Evolutionary conservation across 2,888 invertebrate genomes (phyloP).

Genomic region (Drosophila siamana): DNA sequence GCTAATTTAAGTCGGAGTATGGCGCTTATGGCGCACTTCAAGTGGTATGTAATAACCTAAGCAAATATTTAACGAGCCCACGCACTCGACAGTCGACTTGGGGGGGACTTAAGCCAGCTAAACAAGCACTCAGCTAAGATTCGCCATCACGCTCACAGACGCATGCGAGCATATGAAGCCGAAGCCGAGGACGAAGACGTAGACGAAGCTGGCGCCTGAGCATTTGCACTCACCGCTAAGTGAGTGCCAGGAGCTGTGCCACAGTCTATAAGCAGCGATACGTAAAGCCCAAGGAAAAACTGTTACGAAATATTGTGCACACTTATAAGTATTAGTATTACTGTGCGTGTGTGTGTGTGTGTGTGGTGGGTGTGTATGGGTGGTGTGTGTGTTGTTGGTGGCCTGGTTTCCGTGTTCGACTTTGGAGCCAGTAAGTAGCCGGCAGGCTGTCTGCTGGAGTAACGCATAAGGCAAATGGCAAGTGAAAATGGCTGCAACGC

Average conservation of each 20-base stretch:
- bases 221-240: slow-evolving; percentile 71
- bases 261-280: slow-evolving; percentile 75
- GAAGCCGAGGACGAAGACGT: too few relatives aligned
- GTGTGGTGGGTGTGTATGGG: slow-evolving; percentile 15
- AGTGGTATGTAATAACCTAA: slow-evolving; percentile 36
- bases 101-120: slow-evolving; percentile 48
- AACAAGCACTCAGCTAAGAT: slow-evolving; percentile 59
- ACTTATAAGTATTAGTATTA: slow-evolving; percentile 20
- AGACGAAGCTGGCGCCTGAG: too few relatives aligned
- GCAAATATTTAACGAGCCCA: slow-evolving; percentile 71
- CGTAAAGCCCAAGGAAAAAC: slow-evolving; percentile 58
- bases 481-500: slow-evolving; percentile 48
- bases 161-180: slow-evolving; percentile 12
- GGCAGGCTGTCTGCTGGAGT: slow-evolving; percentile 67
- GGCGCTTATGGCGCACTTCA: slow-evolving; percentile 22
- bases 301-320: slow-evolving; percentile 59
- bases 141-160: slow-evolving; percentile 32
- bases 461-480: slow-evolving; percentile 45
- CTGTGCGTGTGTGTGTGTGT: background rate
- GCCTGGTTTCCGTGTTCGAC: slow-evolving; percentile 50
- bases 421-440: slow-evolving; percentile 68
- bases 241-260: slow-evolving; percentile 73
- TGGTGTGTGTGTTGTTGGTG: slow-evolving; percentile 50
- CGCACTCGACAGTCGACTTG: slow-evolving; percentile 43
- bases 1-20: background rate